A percentile compares a stretch with the other conserved stretches of the same genome.
phyloP scores from a whole-genome alignment of 2,113 vertebrate genomes.

The Peromyscus leucopus region DNA sequence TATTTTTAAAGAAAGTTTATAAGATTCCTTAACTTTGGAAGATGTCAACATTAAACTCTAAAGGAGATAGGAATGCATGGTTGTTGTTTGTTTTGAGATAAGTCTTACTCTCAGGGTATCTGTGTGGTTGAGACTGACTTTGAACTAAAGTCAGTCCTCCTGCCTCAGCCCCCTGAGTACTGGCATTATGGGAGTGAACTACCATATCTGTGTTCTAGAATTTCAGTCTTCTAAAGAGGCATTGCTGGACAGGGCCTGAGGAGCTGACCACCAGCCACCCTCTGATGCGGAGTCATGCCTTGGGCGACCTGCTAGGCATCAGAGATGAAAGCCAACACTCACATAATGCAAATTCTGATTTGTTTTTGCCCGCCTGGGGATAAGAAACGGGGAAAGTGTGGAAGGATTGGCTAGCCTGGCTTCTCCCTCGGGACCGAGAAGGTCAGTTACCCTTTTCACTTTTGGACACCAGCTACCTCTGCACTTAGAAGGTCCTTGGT shows the following conservation, averaged over 20 bases:
- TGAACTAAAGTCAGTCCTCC: neutral
- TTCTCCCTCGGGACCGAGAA: neutral
- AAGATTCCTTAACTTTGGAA: slow-evolving; percentile 23
- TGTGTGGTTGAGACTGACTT: neutral
- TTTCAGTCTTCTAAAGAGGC: neutral
- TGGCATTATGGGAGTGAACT: neutral
- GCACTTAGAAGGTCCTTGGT: neutral
- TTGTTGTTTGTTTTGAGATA: neutral
- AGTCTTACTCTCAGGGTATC: neutral
- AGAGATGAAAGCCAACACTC: neutral
- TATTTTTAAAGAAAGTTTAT: neutral
- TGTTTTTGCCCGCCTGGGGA: neutral
- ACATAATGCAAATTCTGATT: too few relatives aligned
- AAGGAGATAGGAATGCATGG: neutral
- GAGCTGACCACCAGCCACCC: neutral
- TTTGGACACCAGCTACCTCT: neutral
- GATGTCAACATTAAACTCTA: neutral
- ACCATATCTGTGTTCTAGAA: neutral
- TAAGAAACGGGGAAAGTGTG: neutral
- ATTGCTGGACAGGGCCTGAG: neutral
- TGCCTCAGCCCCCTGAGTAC: neutral
- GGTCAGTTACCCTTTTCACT: neutral
- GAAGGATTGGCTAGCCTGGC: neutral
- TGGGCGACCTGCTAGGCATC: neutral
- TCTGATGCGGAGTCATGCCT: neutral